These are phyloP conservation scores for Gymnogyps californianus DNA, from an alignment of 2,113 vertebrate species.

Conservation along the genomic window DNA sequence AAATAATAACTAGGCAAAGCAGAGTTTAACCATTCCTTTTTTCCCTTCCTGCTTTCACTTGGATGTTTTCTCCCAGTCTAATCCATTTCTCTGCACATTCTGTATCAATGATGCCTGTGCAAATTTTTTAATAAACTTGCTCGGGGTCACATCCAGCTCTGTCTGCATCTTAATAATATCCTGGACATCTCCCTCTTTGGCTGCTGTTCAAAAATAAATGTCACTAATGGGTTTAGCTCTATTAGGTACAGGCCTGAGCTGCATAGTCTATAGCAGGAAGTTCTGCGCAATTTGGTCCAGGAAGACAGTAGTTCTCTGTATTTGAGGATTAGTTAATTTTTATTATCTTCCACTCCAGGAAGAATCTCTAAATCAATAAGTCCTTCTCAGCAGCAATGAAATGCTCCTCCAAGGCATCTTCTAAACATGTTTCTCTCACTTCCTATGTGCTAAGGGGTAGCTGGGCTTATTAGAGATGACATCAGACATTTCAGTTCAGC, in stretches of 20 bases:
- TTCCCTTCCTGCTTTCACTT: neutral
- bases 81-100: neutral
- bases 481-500: neutral
- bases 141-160: neutral
- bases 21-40: neutral
- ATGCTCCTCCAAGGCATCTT: neutral
- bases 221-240: neutral
- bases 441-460: neutral
- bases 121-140: neutral
- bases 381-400: neutral
- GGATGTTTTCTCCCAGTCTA: neutral
- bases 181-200: neutral
- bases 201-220: neutral
- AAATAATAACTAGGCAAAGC: neutral
- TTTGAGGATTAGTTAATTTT: neutral
- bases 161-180: conserved; percentile 1
- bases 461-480: neutral
- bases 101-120: neutral
- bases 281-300: neutral
- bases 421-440: neutral
- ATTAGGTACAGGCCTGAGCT: neutral
- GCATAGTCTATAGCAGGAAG: neutral
- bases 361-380: neutral
- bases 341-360: neutral
- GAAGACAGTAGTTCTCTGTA: neutral